Evolutionary conservation across 2,113 vertebrate genomes (phyloP).

Genomic region (Hippoglossus stenolepis): DNA sequence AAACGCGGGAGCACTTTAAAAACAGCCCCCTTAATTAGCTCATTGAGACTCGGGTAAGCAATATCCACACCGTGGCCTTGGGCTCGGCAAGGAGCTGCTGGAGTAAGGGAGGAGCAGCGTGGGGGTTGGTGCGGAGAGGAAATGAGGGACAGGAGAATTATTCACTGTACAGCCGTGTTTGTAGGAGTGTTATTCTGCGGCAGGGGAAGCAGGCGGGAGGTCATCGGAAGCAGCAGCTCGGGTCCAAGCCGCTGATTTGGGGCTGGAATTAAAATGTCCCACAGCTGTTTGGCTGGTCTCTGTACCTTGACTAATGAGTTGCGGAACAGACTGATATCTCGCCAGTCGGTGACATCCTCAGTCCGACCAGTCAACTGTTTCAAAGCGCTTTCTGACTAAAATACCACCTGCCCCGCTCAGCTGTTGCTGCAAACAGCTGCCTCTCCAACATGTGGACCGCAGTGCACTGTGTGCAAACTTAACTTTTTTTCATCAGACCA

Average conservation of each 20-base stretch:
- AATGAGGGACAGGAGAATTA: constrained; percentile 41
- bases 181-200: constrained; percentile 38
- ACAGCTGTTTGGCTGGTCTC: constrained; percentile 73
- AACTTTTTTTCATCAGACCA: constrained; percentile 41
- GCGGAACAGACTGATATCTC: constrained; percentile 65
- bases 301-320: constrained; percentile 76
- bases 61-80: constrained; percentile 47
- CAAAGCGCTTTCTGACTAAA: constrained; percentile 70
- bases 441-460: constrained; percentile 43
- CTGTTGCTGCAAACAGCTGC: constrained; percentile 69
- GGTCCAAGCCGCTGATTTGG: constrained; percentile 63
- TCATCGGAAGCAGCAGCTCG: constrained; percentile 52
- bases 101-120: constrained; percentile 6
- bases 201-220: constrained; percentile 48
- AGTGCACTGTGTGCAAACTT: constrained; percentile 11
- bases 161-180: constrained; percentile 36
- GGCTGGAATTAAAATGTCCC: constrained; percentile 70
- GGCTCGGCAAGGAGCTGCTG: constrained; percentile 50
- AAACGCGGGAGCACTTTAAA: constrained; percentile 71
- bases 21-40: constrained; percentile 79
- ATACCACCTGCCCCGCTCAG: constrained; percentile 74
- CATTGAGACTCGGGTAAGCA: constrained; percentile 68
- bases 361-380: constrained; percentile 70
- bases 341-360: constrained; percentile 59
- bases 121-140: neutral